Base-by-base conservation (phyloP, 1,140 invertebrate genomes). In the Chymomyza costata region DNA sequence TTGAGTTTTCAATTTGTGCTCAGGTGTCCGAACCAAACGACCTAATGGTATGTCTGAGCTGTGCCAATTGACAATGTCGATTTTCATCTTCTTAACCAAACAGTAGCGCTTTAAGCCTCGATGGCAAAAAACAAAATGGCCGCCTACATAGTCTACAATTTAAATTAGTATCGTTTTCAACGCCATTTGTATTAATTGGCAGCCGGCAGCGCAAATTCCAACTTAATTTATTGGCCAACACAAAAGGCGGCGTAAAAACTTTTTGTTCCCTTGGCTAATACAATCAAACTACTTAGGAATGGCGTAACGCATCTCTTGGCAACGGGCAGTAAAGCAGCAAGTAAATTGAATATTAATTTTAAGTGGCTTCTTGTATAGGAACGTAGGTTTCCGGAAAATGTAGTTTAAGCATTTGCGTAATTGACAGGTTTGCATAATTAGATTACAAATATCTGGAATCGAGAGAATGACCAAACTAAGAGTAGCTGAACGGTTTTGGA, bases 331-430 rank as follows among this genome's bases (percentile, higher is more conserved):
- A n/a, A n/a, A n/a, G 11, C 41, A 49, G 56, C 65, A 58, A 78
- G 66, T 70, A 78, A 76, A 76, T 76, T 76, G 66, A 78, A 78
- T 71, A 78, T 76, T 76, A 76, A 76, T 76, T 76, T 78, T 71
- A 71, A 70, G 78, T 78, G 50, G 50, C 71, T 66, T n/a, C n/a
- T n/a, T n/a, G n/a, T n/a, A n/a, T n/a, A n/a, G n/a, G n/a, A n/a
- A n/a, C n/a, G n/a, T n/a, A n/a, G n/a, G n/a, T n/a, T n/a, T n/a
- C n/a, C n/a, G n/a, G n/a, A n/a, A n/a, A n/a, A n/a, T n/a, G n/a
- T n/a, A n/a, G n/a, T n/a, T n/a, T n/a, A n/a, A n/a, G n/a, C n/a
- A n/a, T n/a, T n/a, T n/a, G n/a, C n/a, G n/a, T n/a, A n/a, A n/a
- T n/a, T n/a, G n/a, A n/a, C n/a, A n/a, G n/a, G n/a, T n/a, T n/a